Evolutionary conservation across 2,113 vertebrate genomes (phyloP), one percentile per base, ranked within the genome.

Genomic region (Galemys pyrenaicus): DNA sequence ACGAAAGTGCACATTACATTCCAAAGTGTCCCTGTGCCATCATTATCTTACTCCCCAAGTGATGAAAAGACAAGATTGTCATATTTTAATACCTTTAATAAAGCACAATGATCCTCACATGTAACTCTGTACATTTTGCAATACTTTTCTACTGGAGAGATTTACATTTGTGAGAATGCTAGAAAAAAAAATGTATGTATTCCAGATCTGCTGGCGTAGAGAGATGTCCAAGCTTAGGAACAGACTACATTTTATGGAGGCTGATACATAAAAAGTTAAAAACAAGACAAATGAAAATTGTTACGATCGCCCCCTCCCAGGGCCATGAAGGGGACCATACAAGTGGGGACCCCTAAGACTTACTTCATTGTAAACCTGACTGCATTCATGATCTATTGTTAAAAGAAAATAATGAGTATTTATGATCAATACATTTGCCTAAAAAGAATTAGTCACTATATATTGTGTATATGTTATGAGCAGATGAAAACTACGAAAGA

Each of bases 361-460:
- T 56, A 65, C 91, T 85, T 94, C 60, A 44, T 84, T 13, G 54
- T 77, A 71, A 89, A 92, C 16, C 20, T 87, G 8, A 1, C 41
- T 17, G 16, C 20, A 15, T 39, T 13, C 13, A 56, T n/a, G 28
- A 60, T 71, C 68, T 54, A 54, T 32, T 49, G 1, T 39, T 62
- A 67, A 84, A 77, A 94, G 35, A 75, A 67, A 83, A 44, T 78
- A 86, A 62, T 96, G 4, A 80, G 51, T 67, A 51, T 39, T 49
- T 49, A 37, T 70, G 3, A 56, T 13, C 19, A 78, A 46, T 37
- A 75, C 5, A 90, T 84, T 74, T 30, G 87, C 30, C 39, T 56
- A 37, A 75, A 89, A 92, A 64, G 19, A 24, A 16, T 41, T 46
- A n/a, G 84, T 78, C 24, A 49, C 20, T 24, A 26, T 75, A 58